Evolutionary conservation across 2,888 invertebrate genomes (phyloP), one percentile per base, ranked within the genome.

Genomic region (Empis livida): DNA sequence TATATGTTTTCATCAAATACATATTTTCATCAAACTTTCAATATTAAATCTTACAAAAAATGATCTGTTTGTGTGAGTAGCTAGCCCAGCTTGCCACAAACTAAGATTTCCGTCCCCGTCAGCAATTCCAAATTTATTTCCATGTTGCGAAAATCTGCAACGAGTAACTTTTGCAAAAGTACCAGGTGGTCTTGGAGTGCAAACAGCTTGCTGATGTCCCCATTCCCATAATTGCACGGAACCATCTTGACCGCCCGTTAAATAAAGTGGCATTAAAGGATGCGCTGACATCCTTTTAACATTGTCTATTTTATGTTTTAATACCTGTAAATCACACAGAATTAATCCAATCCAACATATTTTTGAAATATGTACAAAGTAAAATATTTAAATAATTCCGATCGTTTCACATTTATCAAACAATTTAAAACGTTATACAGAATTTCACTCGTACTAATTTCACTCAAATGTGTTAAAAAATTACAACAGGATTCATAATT

Each of bases 191-290:
- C 95, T 77, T 2, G 94, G 93, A 17, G 84, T 83, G 60, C 92
- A 87, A 13, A 95, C 88, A 38, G 90, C 86, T 51, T 88, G 86
- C 44, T 83, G 80, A 70, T 95, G 95, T 9, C 92, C 93, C 96
- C 97, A 99, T 72, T 99, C 97, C 95, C 97, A 94, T 53, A 96
- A 76, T 56, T 89, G 85, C 1, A 96, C 94, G 0, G 94, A 93
- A 10, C 96, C 95, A 72, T 96, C 96, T 64, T 92, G 91, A 11
- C 92, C 88, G 47, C 96, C 96, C 40, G 93, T 92, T 57, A 96
- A 71, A 72, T 96, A 99, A 59, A 97, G 76, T 31, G 97, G 95
- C 66, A 96, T 78, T 47, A 89, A 73, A 14, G 97, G 96, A 78
- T 99, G 99, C 15, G 96, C 85, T 54, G 92, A 91, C 75, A 99